These are phyloP conservation scores for Madoqua kirkii DNA, from an alignment of 2,113 vertebrate genomes.

Conservation along the genomic window DNA sequence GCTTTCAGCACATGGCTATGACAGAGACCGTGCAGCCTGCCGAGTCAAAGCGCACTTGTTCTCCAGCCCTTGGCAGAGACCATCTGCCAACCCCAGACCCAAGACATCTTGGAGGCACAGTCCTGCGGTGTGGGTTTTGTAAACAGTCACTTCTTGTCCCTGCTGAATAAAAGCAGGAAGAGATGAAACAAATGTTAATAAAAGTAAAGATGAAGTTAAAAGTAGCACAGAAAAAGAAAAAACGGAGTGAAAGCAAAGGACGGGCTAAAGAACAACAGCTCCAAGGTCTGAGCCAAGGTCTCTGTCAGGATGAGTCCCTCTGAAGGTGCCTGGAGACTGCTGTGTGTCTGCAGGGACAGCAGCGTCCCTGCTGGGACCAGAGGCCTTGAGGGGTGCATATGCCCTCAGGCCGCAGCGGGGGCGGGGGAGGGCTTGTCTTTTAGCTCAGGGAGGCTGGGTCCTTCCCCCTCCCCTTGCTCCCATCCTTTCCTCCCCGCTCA, in stretches of 20 bases:
- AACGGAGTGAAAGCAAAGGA: conserved; percentile 14
- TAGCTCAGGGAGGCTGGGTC: neutral
- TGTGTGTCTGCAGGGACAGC: neutral
- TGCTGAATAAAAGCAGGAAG: neutral
- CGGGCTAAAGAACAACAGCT: neutral
- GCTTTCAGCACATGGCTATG: neutral
- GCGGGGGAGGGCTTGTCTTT: neutral
- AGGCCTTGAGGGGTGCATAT: neutral
- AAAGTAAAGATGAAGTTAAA: neutral
- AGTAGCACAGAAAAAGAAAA: neutral
- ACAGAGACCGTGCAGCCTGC: neutral
- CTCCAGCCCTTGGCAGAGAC: neutral
- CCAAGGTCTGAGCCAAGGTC: conserved; percentile 44
- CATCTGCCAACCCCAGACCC: neutral
- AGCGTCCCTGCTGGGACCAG: neutral
- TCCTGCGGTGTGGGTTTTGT: neutral
- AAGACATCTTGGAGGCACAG: neutral
- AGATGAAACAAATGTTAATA: neutral
- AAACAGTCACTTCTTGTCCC: neutral
- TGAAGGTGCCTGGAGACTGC: neutral
- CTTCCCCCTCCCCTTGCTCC: too few relatives aligned
- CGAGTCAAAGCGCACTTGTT: neutral
- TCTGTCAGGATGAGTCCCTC: neutral
- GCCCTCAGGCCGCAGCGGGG: accelerated
- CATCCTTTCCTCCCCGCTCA: neutral